Evolutionary conservation across 2,888 invertebrate genomes (phyloP).

Genomic region (Drosophila siamana): DNA sequence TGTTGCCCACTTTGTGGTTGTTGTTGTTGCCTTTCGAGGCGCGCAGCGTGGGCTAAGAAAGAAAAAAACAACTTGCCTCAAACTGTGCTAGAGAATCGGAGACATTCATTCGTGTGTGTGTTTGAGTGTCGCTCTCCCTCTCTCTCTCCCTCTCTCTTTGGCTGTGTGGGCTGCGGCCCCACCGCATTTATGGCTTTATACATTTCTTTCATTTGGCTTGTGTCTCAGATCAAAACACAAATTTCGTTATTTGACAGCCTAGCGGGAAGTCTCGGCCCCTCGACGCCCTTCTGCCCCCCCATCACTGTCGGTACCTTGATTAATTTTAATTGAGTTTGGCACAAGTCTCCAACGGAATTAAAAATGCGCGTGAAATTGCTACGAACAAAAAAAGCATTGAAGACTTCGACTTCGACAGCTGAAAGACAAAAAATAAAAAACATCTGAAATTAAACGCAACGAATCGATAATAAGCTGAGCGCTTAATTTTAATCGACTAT

Average conservation of each 20-base stretch:
- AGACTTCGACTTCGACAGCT: neutral
- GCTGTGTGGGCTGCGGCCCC: conserved; percentile 38
- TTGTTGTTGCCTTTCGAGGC: conserved; percentile 35
- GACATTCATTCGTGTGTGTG: conserved; percentile 7
- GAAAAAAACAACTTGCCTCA: conserved; percentile 41
- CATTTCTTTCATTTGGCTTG: conserved; percentile 67
- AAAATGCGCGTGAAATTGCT: conserved; percentile 65
- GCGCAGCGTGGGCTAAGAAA: conserved; percentile 61
- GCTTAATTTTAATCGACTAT: conserved; percentile 6
- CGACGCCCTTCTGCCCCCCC: neutral
- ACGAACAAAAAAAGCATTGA: conserved; percentile 1
- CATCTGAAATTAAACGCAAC: conserved; percentile 35
- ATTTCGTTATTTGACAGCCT: conserved; percentile 65
- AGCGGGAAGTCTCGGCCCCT: conserved; percentile 36
- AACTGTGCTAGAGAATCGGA: conserved; percentile 51
- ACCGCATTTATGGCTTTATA: conserved; percentile 60
- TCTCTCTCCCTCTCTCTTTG: neutral
- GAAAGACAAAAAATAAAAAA: too few relatives aligned
- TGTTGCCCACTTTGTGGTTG: conserved; percentile 16
- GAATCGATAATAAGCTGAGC: conserved; percentile 45
- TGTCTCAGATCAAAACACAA: conserved; percentile 75
- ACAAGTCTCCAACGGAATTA: conserved; percentile 62
- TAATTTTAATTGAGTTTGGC: conserved; percentile 71
- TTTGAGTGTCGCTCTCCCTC: neutral
- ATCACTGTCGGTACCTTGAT: conserved; percentile 33